These are phyloP conservation scores for Leptonema lineaticorne DNA, from an alignment of 1,140 invertebrate species.

Conservation along the genomic window DNA sequence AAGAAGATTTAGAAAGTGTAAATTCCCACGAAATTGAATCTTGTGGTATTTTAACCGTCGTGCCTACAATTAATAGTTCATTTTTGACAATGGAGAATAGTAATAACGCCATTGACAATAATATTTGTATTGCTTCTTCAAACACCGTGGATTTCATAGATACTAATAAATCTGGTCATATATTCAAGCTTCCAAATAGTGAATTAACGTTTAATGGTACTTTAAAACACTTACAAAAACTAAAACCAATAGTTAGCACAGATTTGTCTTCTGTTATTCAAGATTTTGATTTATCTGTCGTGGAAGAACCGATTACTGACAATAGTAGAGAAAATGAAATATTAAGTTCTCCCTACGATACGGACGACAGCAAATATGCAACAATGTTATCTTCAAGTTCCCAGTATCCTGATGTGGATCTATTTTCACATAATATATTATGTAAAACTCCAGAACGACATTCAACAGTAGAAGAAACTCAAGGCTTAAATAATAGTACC, in stretches of 20 bases:
- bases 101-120: slow-evolving; percentile 53
- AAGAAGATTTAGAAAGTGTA: not conserved
- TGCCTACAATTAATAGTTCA: slow-evolving; percentile 49
- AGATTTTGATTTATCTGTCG: not conserved
- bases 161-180: slow-evolving; percentile 23
- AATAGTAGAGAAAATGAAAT: not conserved
- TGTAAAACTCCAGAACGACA: not conserved
- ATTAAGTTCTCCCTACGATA: not conserved
- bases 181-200: slow-evolving; percentile 53
- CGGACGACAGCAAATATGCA: not conserved
- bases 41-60: slow-evolving; percentile 4
- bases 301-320: not conserved
- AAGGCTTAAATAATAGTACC: not conserved
- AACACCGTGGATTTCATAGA: slow-evolving; percentile 45
- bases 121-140: slow-evolving; percentile 42
- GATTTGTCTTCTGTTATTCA: not conserved
- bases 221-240: slow-evolving; percentile 52
- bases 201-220: slow-evolving; percentile 55
- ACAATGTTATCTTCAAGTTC: not conserved
- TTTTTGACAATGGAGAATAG: slow-evolving; percentile 54
- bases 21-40: not conserved
- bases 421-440: not conserved
- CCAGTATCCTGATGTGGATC: not conserved
- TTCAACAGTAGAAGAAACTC: not conserved
- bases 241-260: slow-evolving; percentile 51